Evolutionary conservation across 2,113 vertebrate species (phyloP).

Genomic region (Budorcas taxicolor): DNA sequence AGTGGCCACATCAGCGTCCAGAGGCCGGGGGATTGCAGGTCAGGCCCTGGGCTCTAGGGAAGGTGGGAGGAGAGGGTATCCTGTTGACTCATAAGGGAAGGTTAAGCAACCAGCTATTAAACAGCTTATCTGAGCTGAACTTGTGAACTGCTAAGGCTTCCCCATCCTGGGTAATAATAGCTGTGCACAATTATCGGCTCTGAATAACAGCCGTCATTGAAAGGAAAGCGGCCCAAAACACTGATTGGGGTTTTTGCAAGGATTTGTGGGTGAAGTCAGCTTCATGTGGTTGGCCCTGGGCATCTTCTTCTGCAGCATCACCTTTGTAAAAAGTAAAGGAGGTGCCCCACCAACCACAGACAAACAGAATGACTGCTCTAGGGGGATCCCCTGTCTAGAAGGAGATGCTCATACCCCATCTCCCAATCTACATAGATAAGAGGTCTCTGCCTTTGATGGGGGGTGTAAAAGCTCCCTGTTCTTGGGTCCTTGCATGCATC

Average conservation of each 20-base stretch:
- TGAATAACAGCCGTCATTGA: constrained; percentile 14
- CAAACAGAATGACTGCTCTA: neutral
- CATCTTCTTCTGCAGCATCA: neutral
- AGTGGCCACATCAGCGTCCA: neutral
- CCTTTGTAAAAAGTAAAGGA: neutral
- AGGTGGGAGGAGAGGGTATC: neutral
- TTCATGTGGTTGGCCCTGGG: neutral
- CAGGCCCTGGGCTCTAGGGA: neutral
- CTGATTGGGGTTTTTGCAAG: neutral
- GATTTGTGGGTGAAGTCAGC: constrained; percentile 17
- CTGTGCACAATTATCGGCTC: constrained; percentile 24
- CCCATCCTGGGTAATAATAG: constrained; percentile 12
- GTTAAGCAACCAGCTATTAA: constrained; percentile 26
- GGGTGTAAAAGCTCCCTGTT: neutral
- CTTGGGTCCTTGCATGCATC: neutral
- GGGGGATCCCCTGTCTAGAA: neutral
- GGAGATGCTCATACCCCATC: neutral
- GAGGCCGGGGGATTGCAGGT: neutral
- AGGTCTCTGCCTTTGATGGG: neutral
- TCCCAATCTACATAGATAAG: neutral
- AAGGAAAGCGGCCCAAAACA: neutral
- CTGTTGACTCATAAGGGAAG: neutral
- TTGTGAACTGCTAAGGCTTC: neutral
- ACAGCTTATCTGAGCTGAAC: constrained; percentile 41
- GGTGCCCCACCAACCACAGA: neutral